These are phyloP conservation scores for Pluvialis apricaria DNA, from an alignment of 2,113 vertebrate species.

Conservation along the genomic window DNA sequence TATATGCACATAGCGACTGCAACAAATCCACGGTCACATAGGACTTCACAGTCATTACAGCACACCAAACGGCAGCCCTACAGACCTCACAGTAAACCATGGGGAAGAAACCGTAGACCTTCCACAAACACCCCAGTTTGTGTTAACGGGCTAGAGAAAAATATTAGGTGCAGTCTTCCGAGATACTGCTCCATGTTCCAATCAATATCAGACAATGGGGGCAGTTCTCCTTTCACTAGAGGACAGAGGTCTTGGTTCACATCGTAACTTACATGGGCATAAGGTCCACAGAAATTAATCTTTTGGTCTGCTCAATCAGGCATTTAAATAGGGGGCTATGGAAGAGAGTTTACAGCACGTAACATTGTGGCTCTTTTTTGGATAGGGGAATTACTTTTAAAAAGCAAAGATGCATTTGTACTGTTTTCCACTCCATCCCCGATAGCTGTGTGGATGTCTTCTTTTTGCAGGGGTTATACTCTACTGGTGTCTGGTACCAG, in stretches of 20 bases:
- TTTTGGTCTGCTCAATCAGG: neutral
- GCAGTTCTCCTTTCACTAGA: neutral
- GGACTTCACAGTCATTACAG: constrained; percentile 55
- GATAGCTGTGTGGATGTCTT: neutral
- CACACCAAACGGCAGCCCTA: constrained; percentile 6
- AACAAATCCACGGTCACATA: constrained; percentile 54
- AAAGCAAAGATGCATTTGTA: neutral
- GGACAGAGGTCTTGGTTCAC: neutral
- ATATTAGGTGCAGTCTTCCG: neutral
- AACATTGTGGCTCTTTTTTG: neutral
- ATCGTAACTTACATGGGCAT: neutral
- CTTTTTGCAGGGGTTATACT: constrained; percentile 36
- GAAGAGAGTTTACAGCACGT: neutral
- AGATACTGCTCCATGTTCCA: neutral
- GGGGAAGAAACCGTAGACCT: neutral
- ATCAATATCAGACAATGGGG: accelerated
- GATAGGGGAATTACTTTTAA: neutral
- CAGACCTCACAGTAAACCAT: neutral
- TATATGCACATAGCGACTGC: constrained; percentile 52
- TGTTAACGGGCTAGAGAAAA: neutral
- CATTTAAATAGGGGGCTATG: neutral
- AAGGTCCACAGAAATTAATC: neutral
- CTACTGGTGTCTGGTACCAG: constrained; percentile 44
- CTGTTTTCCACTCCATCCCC: neutral
- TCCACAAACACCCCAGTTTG: neutral